These are phyloP conservation scores for Papilio glaucus DNA, from an alignment of 1,140 invertebrate species.

Conservation along the genomic window DNA sequence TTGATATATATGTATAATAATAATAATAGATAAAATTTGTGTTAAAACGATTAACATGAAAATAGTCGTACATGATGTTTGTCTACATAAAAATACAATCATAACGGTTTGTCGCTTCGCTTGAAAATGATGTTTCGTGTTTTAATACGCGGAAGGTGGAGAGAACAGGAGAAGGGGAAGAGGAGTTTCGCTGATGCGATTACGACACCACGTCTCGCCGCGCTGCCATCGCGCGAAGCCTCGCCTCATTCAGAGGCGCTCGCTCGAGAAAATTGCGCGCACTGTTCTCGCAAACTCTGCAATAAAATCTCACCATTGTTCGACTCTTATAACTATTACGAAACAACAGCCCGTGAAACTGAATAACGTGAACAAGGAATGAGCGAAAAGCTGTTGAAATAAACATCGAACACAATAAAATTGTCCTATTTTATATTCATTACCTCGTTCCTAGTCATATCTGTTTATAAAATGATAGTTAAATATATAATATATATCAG, in stretches of 20 bases:
- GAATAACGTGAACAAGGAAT: constrained; percentile 54
- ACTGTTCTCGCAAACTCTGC: constrained; percentile 71
- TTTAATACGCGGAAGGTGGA: constrained; percentile 56
- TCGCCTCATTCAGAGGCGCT: constrained; percentile 65
- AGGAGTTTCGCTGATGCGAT: constrained; percentile 73
- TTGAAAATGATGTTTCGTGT: constrained; percentile 64
- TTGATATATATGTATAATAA: too few species aligned
- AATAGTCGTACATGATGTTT: constrained; percentile 58
- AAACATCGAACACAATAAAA: not conserved
- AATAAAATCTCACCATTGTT: constrained; percentile 78
- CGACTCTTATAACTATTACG: constrained; percentile 80
- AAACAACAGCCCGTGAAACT: constrained; percentile 77
- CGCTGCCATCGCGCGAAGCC: constrained; percentile 61
- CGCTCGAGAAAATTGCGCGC: constrained; percentile 79
- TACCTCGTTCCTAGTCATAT: too few species aligned
- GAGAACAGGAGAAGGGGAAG: constrained; percentile 42
- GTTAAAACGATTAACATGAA: constrained; percentile 39
- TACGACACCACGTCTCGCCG: constrained; percentile 72
- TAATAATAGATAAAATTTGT: too few species aligned
- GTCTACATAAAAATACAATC: constrained; percentile 73
- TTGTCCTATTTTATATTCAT: not conserved
- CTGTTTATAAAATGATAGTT: too few species aligned
- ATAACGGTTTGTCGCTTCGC: constrained; percentile 78
- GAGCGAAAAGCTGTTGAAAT: constrained; percentile 38
- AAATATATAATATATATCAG: too few species aligned